Evolutionary conservation across 1,140 invertebrate species (phyloP).

Genomic region (Atta colombica): DNA sequence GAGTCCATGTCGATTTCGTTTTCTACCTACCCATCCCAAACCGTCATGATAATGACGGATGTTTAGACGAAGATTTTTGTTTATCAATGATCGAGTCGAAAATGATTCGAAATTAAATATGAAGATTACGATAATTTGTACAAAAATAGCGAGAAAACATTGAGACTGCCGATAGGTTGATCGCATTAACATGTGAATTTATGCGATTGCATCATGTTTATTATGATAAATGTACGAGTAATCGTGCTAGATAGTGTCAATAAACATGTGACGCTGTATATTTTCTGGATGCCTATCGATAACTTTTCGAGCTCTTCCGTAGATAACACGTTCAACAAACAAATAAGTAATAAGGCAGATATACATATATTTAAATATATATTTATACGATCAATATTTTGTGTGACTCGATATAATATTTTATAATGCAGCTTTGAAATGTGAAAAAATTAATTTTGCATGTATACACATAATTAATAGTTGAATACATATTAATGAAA

Average conservation of each 20-base stretch:
- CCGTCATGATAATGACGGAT: conserved; percentile 46
- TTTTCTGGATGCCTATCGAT: conserved; percentile 36
- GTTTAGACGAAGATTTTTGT: background rate
- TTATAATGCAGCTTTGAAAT: background rate
- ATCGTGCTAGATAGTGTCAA: conserved; percentile 38
- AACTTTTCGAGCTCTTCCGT: conserved; percentile 19
- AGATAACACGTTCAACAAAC: conserved; percentile 34
- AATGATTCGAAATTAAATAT: conserved; percentile 57
- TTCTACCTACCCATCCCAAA: background rate
- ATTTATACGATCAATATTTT: background rate
- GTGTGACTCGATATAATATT: background rate
- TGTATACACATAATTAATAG: conserved; percentile 28
- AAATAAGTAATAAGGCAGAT: conserved; percentile 34
- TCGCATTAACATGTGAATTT: conserved; percentile 15
- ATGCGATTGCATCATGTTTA: conserved; percentile 47
- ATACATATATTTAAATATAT: background rate
- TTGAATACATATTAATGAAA: conserved; percentile 46
- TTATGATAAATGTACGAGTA: conserved; percentile 32
- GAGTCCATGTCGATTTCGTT: conserved; percentile 62
- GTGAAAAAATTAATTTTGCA: conserved; percentile 34
- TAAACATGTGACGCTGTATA: conserved; percentile 34
- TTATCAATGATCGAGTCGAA: conserved; percentile 27
- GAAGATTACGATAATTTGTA: background rate
- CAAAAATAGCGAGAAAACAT: background rate
- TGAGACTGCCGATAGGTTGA: background rate